Evolutionary conservation across 2,113 vertebrate species (phyloP), one percentile per base, ranked within the genome.

Genomic region (Sturnus vulgaris): DNA sequence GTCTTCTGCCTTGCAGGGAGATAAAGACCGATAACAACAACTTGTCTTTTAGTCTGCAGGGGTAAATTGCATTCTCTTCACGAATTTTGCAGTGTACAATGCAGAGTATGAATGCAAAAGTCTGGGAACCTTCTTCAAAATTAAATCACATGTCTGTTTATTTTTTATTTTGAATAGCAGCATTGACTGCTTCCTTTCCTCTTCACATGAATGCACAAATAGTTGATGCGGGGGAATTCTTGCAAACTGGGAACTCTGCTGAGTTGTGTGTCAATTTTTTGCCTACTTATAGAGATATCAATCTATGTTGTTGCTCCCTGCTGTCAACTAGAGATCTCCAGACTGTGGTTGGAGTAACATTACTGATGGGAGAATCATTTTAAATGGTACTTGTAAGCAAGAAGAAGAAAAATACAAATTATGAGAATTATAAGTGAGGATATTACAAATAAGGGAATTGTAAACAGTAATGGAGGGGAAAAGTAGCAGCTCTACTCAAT

Each of bases 101-200:
- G 46, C 30, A 33, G 56, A 50, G 33, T 25, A 88, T 61, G 44
- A 93, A 91, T 33, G 40, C 76, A 79, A 81, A 88, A 46, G 57
- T 82, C 88, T 94, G 85, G 72, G 86, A 94, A 94, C 88, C 86
- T 84, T 91, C 91, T 87, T 84, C 76, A 91, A 86, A 66, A 82
- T 68, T 24, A 91, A 85, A 61, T 95, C 94, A 94, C 82, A 93
- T 92, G 94, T 57, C 90, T 91, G 60, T 60, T 70, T 78, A 47
- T 60, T 65, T 92, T 88, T 76, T 89, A 69, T 89, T 93, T 77
- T 96, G 56, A 97, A 95, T 91, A 88, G 93, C 69, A 85, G 80
- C 89, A 94, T 73, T 96, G 90, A 88, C 82, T 86, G 66, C 61
- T 95, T 96, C 76, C 69, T 88, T 80, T 93, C 53, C 60, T 66